These are phyloP conservation scores for Ceratitis capitata DNA, from an alignment of 1,140 invertebrate species.

Conservation along the genomic window DNA sequence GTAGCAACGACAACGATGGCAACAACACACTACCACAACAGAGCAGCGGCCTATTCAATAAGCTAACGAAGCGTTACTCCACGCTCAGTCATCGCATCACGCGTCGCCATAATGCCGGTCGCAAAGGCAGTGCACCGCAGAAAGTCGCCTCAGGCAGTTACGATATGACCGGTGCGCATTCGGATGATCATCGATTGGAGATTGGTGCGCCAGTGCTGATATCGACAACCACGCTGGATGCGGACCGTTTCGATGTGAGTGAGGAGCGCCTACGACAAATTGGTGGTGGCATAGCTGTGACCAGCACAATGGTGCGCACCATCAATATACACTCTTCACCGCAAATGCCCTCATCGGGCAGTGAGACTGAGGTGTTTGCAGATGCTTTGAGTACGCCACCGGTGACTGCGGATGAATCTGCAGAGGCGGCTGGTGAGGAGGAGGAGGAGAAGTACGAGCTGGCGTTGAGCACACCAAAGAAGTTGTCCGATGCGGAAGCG, in stretches of 20 bases:
- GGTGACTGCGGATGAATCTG: conserved; percentile 13
- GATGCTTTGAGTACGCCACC: conserved; percentile 55
- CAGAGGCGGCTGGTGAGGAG: not conserved
- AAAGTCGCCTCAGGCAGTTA: conserved; percentile 59
- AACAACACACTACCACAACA: conserved; percentile 23
- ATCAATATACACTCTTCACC: conserved; percentile 39
- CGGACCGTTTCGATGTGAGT: conserved; percentile 59
- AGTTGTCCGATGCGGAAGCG: not conserved
- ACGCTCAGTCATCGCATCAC: conserved; percentile 56
- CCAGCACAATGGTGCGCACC: conserved; percentile 50
- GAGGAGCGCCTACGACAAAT: conserved; percentile 58
- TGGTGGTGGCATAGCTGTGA: conserved; percentile 58
- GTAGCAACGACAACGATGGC: conserved; percentile 43
- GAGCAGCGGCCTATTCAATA: conserved; percentile 53
- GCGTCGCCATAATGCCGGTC: conserved; percentile 52
- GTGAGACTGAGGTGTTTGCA: conserved; percentile 58
- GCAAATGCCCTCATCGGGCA: conserved; percentile 47
- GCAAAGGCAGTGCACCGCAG: conserved; percentile 48
- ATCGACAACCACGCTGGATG: conserved; percentile 61
- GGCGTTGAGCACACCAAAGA: conserved; percentile 20
- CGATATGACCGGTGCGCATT: conserved; percentile 62
- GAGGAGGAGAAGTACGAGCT: conserved; percentile 41
- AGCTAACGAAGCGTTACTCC: conserved; percentile 61
- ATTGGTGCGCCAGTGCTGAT: conserved; percentile 63
- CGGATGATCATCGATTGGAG: conserved; percentile 61